Evolutionary conservation across 2,113 vertebrate species (phyloP).

Genomic region (Pseudorhombus dupliciocellatus): DNA sequence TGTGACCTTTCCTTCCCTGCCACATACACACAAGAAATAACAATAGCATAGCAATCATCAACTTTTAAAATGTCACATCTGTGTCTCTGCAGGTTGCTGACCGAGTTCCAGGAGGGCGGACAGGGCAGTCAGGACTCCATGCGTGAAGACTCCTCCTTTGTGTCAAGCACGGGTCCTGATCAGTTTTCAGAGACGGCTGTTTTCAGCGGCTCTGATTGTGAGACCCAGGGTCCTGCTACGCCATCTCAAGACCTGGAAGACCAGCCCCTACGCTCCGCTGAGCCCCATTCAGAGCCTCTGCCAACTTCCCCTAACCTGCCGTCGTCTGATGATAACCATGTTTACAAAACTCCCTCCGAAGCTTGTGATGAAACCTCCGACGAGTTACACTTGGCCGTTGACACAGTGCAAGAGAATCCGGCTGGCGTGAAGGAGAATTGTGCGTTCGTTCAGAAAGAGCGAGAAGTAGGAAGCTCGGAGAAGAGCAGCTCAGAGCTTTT

Average conservation of each 20-base stretch:
- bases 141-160: slow-evolving; percentile 75
- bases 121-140: slow-evolving; percentile 79
- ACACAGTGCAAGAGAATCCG: background rate
- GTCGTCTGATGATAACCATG: slow-evolving; percentile 1
- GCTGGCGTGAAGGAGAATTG: background rate
- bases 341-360: background rate
- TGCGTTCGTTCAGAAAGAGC: slow-evolving; percentile 11
- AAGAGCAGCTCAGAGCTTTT: slow-evolving; percentile 5
- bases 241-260: slow-evolving; percentile 9
- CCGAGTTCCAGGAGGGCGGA: slow-evolving; percentile 60
- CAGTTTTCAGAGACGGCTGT: slow-evolving; percentile 58
- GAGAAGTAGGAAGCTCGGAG: background rate
- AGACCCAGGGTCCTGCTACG: slow-evolving; percentile 31
- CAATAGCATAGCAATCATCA: too few relatives aligned
- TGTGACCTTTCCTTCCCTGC: too few relatives aligned
- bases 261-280: background rate
- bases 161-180: slow-evolving; percentile 65
- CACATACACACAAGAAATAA: too few relatives aligned
- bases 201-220: slow-evolving; percentile 67
- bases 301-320: background rate
- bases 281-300: slow-evolving; percentile 8
- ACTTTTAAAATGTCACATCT: background rate
- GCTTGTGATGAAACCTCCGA: background rate
- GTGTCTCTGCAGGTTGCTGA: slow-evolving; percentile 45
- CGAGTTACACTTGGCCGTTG: background rate